These are phyloP conservation scores for Ctenodactylus gundi DNA, from an alignment of 2,113 vertebrate species.

Conservation along the genomic window DNA sequence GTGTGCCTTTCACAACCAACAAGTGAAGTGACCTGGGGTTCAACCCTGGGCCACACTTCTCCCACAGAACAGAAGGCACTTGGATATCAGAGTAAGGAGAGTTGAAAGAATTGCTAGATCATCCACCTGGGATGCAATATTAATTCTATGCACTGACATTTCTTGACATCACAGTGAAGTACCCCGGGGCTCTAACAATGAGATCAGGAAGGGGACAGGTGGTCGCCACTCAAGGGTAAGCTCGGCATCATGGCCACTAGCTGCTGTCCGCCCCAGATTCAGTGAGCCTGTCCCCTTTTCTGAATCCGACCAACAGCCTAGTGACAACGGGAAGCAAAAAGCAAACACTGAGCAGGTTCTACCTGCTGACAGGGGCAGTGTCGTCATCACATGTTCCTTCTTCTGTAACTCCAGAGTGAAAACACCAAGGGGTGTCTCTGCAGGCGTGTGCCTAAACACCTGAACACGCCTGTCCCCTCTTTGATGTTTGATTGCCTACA, in stretches of 20 bases:
- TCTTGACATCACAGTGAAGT: not conserved
- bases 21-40: not conserved
- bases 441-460: not conserved
- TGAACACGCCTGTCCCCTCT: not conserved
- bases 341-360: not conserved
- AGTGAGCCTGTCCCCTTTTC: not conserved
- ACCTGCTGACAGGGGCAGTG: not conserved
- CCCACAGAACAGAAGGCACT: not conserved
- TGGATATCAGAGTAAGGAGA: not conserved
- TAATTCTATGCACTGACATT: not conserved
- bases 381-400: not conserved
- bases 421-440: not conserved
- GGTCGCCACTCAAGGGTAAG: not conserved
- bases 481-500: not conserved
- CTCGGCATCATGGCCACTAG: not conserved
- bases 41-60: not conserved
- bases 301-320: not conserved
- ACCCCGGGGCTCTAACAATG: not conserved
- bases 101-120: not conserved
- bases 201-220: not conserved
- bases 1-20: accelerated
- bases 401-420: not conserved
- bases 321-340: not conserved
- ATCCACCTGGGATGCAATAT: not conserved
- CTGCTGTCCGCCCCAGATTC: not conserved